phyloP scores from a whole-genome alignment of 2,888 invertebrate species.

The Erebia epiphron region DNA sequence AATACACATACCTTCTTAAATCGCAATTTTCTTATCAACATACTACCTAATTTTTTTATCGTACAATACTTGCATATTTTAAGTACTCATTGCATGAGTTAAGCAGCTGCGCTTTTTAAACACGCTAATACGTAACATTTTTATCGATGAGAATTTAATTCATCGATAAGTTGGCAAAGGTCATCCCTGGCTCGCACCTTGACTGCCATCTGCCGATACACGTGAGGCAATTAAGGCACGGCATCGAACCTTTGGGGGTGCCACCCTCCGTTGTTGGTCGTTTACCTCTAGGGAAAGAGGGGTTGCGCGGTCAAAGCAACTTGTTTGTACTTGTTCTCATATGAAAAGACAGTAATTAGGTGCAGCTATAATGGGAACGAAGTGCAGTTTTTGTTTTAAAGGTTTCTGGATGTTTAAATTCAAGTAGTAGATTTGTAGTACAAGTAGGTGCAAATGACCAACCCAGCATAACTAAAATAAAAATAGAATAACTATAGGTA shows the following conservation, averaged over 20 bases:
- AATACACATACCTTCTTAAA: too few relatives aligned
- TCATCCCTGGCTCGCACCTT: slow-evolving; percentile 78
- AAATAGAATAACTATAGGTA: too few relatives aligned
- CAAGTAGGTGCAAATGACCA: too few relatives aligned
- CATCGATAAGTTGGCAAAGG: slow-evolving; percentile 65
- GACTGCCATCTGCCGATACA: slow-evolving; percentile 79
- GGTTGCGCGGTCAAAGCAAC: slow-evolving; percentile 73
- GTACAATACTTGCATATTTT: background rate
- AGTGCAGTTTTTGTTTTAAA: slow-evolving; percentile 20
- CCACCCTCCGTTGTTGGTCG: slow-evolving; percentile 75
- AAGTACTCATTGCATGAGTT: slow-evolving; percentile 22
- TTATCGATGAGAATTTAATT: slow-evolving; percentile 43
- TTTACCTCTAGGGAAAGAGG: slow-evolving; percentile 68
- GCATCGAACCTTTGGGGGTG: slow-evolving; percentile 68
- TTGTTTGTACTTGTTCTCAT: slow-evolving; percentile 48
- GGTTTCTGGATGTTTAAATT: background rate
- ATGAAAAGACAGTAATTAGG: slow-evolving; percentile 35
- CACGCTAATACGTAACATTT: slow-evolving; percentile 28
- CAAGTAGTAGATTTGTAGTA: background rate
- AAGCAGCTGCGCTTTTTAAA: slow-evolving; percentile 29
- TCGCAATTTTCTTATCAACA: background rate
- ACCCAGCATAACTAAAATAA: too few relatives aligned
- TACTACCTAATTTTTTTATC: background rate
- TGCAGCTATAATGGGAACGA: slow-evolving; percentile 12
- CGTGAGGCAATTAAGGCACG: slow-evolving; percentile 77